Evolutionary conservation across 2,888 invertebrate species (phyloP).

Genomic region (Tanypteryx hageni): DNA sequence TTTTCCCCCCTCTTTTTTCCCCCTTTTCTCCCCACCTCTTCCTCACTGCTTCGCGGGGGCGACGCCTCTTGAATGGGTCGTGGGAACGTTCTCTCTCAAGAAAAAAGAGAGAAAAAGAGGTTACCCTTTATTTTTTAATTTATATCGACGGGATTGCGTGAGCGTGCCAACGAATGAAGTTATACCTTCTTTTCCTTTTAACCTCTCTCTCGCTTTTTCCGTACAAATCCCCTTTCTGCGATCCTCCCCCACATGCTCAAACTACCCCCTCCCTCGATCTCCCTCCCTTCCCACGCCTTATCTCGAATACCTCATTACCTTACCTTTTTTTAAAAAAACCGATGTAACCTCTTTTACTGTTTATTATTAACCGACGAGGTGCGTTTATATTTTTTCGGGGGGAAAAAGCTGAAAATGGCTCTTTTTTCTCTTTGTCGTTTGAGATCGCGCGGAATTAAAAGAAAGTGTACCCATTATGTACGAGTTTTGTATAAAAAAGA

Average conservation of each 20-base stretch:
- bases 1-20: background rate
- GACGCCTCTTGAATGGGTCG: background rate
- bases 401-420: background rate
- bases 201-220: background rate
- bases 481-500: background rate
- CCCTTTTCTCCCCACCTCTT: too few species aligned
- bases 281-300: background rate
- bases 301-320: constrained; percentile 29
- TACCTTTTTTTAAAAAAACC: background rate
- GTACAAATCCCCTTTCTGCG: background rate
- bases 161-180: background rate
- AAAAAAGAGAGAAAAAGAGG: too few species aligned
- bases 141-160: background rate
- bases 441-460: background rate
- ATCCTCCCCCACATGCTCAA: background rate
- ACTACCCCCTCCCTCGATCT: too few species aligned
- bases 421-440: background rate
- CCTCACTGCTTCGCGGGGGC: background rate
- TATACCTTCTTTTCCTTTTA: too few species aligned
- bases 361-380: background rate
- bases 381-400: background rate
- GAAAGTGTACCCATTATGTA: background rate
- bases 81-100: background rate
- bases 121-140: background rate
- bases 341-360: background rate